Evolutionary conservation across 1,140 invertebrate species (phyloP), one percentile per base, ranked within the genome.

Genomic region (Eumeta japonica): DNA sequence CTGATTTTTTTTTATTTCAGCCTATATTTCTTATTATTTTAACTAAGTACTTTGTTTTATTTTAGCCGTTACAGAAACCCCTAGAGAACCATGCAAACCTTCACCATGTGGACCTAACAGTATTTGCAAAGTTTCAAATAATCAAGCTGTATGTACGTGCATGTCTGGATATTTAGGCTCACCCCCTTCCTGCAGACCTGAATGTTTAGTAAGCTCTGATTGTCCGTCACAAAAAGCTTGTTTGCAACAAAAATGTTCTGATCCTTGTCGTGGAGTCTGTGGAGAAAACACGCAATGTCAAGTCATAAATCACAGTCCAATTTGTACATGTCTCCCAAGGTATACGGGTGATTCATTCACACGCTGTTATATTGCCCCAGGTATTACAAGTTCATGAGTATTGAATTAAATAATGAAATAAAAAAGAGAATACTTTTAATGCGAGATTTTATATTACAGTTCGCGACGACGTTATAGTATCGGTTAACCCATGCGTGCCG

Each of bases 81-180:
- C 55, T 16, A 58, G 30, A 41, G 77, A 87, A 56, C 86, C 85
- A 2, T 90, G 88, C 57, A 68, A 77, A 37, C 87, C 87, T 28
- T 88, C 84, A 12, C 88, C 88, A 2, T 92, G 89, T 62, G 90
- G 90, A 15, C 79, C 84, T 12, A 81, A 89, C 55, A 82, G 82
- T 52, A 66, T 83, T 46, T 89, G 87, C 62, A 79, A 83, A 49
- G 80, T 83, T 49, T 78, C 78, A 16, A 83, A 85, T 50, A 71
- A 75, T 28, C 80, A 84, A 63, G 82, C 86, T 3, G 81, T 84
- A 2, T 90, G 88, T 57, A 81, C 78, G n/a, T 85, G 83, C 56
- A 55, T 74, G 28, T 46, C 63, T 5, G 77, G 76, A 37, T 80
- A 75, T 47, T 41, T 72, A 10, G 73, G 65, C 24, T 59, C 64